Percentiles rank a stretch among this genome's conserved stretches.
Conservation (phyloP, 2,797 vertebrate species). For the Spondyliosoma cantharus region DNA sequence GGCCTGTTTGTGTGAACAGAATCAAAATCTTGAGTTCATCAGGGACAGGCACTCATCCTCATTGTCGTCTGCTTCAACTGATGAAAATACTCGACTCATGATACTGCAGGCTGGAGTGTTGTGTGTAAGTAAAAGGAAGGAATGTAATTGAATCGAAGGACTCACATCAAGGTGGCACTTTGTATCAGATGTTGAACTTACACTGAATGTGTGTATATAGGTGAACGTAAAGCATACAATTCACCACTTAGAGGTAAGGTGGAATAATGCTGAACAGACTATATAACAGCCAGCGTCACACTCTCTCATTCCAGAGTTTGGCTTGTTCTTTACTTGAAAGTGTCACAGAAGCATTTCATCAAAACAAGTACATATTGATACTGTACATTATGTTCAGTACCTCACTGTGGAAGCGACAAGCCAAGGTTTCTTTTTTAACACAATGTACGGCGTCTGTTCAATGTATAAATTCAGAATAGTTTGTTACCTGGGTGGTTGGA, state of each 20-base stretch:
- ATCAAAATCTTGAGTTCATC: constrained; percentile 10
- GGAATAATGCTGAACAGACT: too few species aligned
- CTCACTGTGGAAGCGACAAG: background rate
- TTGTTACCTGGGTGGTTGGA: background rate
- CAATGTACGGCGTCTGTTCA: background rate
- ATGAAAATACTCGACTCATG: constrained; percentile 9
- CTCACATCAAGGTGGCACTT: background rate
- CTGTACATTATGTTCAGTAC: background rate
- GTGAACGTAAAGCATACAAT: background rate
- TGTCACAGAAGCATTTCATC: background rate
- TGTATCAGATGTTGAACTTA: background rate
- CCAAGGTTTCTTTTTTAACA: background rate
- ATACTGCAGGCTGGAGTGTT: background rate
- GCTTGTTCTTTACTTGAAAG: too few species aligned
- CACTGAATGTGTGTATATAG: background rate
- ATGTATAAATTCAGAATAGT: background rate
- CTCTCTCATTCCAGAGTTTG: too few species aligned
- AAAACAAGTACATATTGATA: background rate
- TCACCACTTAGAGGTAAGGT: too few species aligned
- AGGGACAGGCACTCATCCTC: constrained; percentile 5
- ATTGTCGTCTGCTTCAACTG: constrained; percentile 15
- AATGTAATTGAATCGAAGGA: background rate
- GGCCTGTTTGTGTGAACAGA: background rate
- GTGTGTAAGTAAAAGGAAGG: background rate
- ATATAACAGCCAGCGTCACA: too few species aligned